These are phyloP conservation scores for Steatornis caripensis DNA, from an alignment of 2,113 vertebrate species.

Conservation along the genomic window DNA sequence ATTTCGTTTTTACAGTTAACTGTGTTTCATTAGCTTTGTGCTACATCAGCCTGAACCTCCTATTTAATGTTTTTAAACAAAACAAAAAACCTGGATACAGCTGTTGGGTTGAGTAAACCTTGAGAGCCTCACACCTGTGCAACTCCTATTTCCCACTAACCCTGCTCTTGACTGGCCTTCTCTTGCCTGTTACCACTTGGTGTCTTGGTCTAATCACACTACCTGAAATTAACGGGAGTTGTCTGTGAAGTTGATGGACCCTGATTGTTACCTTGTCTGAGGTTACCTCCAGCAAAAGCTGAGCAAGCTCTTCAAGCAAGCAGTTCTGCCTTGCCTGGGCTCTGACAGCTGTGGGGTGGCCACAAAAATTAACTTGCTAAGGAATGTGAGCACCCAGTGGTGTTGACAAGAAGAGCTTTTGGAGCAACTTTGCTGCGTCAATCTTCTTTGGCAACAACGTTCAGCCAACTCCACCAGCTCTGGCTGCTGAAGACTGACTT, in stretches of 20 bases:
- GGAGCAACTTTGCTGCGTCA: not conserved
- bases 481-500: not conserved
- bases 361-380: not conserved
- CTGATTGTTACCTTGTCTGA: not conserved
- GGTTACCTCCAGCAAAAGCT: not conserved
- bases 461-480: not conserved
- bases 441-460: not conserved
- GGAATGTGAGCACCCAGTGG: not conserved
- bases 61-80: not conserved
- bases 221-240: not conserved
- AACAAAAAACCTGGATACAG: not conserved
- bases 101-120: not conserved
- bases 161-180: not conserved
- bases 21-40: not conserved
- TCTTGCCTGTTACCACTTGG: not conserved
- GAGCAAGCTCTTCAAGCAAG: not conserved
- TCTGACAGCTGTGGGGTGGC: not conserved
- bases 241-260: not conserved
- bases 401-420: not conserved
- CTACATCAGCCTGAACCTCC: not conserved
- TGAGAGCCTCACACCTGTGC: not conserved
- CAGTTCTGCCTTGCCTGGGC: not conserved
- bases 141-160: not conserved
- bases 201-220: rapidly evolving
- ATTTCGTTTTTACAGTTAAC: constrained; percentile 16